These are phyloP conservation scores for Thelaira solivaga DNA, from an alignment of 2,888 invertebrate species.

Conservation along the genomic window DNA sequence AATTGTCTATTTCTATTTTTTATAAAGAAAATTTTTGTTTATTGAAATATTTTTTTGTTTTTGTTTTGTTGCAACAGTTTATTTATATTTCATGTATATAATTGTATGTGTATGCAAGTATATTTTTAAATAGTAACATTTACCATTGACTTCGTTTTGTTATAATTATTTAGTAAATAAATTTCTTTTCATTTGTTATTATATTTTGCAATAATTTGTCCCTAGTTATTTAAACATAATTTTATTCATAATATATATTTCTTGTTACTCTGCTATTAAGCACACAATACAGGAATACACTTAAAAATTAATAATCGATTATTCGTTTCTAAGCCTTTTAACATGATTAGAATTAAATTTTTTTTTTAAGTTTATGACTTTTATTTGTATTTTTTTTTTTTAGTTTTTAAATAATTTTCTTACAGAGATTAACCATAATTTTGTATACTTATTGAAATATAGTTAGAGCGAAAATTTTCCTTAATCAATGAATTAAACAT, in stretches of 20 bases:
- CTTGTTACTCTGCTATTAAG: conserved; percentile 26
- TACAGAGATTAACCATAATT: conserved; percentile 27
- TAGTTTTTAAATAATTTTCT: conserved; percentile 18
- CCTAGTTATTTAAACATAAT: conserved; percentile 20
- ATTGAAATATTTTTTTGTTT: conserved; percentile 16
- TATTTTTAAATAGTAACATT: conserved; percentile 43
- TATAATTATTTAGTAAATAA: no score
- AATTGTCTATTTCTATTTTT: conserved; percentile 19
- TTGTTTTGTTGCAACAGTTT: neutral
- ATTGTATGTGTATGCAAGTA: no score
- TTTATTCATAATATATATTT: neutral
- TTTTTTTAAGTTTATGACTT: conserved; percentile 16
- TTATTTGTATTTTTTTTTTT: conserved; percentile 26
- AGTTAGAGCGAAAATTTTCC: conserved; percentile 1
- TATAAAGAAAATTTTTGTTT: conserved; percentile 6
- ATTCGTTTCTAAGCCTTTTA: conserved; percentile 56
- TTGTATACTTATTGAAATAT: neutral
- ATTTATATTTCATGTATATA: conserved; percentile 3
- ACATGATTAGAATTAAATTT: conserved; percentile 30
- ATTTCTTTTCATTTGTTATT: conserved; percentile 2
- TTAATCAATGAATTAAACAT: conserved; percentile 19
- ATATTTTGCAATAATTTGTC: conserved; percentile 29
- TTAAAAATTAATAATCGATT: conserved; percentile 48
- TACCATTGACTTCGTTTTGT: conserved; percentile 41
- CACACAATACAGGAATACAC: conserved; percentile 52